Evolutionary conservation across 2,797 vertebrate species (phyloP).

Genomic region (Tokudaia tokunoshimensis): DNA sequence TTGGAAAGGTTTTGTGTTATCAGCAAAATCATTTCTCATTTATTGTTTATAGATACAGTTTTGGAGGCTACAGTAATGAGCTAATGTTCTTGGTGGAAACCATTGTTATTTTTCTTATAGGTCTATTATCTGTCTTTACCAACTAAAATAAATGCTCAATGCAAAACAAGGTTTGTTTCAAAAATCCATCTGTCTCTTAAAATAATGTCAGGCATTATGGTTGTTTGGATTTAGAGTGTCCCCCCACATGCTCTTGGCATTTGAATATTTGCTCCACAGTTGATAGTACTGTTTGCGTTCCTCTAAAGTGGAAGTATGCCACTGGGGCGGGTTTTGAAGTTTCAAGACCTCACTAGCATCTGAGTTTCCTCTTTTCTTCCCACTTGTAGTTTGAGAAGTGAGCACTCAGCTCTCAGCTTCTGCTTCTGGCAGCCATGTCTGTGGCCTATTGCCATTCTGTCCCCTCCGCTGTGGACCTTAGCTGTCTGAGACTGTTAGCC

Average conservation of each 20-base stretch:
- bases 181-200: background rate
- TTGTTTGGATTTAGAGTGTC: background rate
- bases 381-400: background rate
- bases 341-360: background rate
- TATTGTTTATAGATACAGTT: background rate
- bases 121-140: background rate
- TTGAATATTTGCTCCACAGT: background rate
- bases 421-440: too few species aligned
- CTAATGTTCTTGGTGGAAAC: conserved; percentile 19
- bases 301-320: background rate
- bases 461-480: background rate
- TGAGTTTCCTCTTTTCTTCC: background rate
- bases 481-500: background rate
- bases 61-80: conserved; percentile 7
- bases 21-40: conserved; percentile 51
- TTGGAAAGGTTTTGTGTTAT: conserved; percentile 37
- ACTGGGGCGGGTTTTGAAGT: background rate
- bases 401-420: background rate
- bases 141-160: conserved; percentile 15
- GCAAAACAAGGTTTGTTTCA: background rate
- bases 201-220: background rate
- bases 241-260: background rate
- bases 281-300: background rate
- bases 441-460: background rate
- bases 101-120: conserved; percentile 17